Evolutionary conservation across 2,113 vertebrate genomes (phyloP).

Genomic region (Pagrus major): DNA sequence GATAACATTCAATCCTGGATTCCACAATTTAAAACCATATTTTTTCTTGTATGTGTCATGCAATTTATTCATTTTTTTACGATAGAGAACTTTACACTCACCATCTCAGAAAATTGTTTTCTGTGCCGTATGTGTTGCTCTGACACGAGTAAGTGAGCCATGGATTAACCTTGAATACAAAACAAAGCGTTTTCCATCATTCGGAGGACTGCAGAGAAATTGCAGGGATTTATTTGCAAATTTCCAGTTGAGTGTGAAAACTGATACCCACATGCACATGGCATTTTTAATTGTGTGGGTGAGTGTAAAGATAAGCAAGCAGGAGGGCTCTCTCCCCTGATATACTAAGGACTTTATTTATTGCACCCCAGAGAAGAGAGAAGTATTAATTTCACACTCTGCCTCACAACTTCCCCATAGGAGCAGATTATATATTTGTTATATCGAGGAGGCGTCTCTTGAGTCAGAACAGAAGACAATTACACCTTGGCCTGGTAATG

Average conservation of each 20-base stretch:
- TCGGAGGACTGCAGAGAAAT: neutral
- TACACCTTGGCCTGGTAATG: constrained; percentile 60
- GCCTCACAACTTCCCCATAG: constrained; percentile 65
- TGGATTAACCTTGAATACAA: constrained; percentile 14
- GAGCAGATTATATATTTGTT: constrained; percentile 68
- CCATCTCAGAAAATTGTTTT: neutral
- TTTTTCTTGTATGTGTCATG: no score
- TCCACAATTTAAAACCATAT: no score
- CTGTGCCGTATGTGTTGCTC: neutral
- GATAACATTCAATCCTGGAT: no score
- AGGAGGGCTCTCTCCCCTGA: constrained; percentile 47
- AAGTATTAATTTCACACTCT: constrained; percentile 80
- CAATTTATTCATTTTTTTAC: neutral
- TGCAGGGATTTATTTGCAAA: constrained; percentile 51
- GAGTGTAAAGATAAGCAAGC: constrained; percentile 52
- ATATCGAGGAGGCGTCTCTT: constrained; percentile 57
- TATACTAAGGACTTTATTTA: constrained; percentile 71
- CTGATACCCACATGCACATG: constrained; percentile 29
- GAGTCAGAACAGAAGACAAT: constrained; percentile 63
- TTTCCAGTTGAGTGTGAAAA: constrained; percentile 56
- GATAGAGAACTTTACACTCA: neutral
- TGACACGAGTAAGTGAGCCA: constrained; percentile 19
- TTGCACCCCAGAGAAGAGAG: constrained; percentile 56
- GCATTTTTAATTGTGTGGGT: constrained; percentile 56
- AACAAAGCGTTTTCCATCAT: constrained; percentile 2